Conservation (phyloP, 2,113 vertebrate genomes). For the Lagopus muta region DNA sequence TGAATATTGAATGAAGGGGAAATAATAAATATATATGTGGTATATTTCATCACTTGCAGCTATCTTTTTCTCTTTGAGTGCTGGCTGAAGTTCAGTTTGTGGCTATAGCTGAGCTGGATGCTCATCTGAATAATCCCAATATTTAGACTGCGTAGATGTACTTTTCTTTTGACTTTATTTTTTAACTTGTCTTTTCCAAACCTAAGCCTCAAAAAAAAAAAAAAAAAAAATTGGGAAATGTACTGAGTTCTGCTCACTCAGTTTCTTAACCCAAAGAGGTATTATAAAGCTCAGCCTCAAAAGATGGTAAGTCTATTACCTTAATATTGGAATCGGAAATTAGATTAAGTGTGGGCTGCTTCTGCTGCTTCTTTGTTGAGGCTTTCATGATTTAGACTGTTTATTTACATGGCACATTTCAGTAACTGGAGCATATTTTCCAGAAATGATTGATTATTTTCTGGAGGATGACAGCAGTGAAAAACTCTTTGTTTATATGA, state of each 20-base stretch:
- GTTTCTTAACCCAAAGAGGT: not conserved
- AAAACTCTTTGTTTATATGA: not conserved
- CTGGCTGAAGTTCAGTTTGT: not conserved
- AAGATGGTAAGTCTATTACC: not conserved
- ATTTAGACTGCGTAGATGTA: not conserved
- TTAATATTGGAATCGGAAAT: not conserved
- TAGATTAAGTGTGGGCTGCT: not conserved
- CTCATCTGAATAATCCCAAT: not conserved
- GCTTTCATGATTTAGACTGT: not conserved
- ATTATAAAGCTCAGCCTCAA: not conserved
- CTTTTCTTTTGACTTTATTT: not conserved
- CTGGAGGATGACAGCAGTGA: not conserved
- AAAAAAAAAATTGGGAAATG: not conserved
- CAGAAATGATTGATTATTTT: not conserved
- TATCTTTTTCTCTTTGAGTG: not conserved
- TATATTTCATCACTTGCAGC: not conserved
- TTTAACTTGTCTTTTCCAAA: not conserved
- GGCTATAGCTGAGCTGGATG: not conserved
- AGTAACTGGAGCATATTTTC: not conserved
- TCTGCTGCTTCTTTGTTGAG: not conserved
- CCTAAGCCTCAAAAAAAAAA: not conserved
- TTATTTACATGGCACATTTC: not conserved
- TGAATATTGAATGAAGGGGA: not conserved
- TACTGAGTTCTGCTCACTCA: not conserved
- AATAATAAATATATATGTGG: not conserved